Percentiles rank a stretch among this genome's conserved stretches.
Evolutionary conservation across 2,797 vertebrate species (phyloP).

Genomic region (Xenops minutus): DNA sequence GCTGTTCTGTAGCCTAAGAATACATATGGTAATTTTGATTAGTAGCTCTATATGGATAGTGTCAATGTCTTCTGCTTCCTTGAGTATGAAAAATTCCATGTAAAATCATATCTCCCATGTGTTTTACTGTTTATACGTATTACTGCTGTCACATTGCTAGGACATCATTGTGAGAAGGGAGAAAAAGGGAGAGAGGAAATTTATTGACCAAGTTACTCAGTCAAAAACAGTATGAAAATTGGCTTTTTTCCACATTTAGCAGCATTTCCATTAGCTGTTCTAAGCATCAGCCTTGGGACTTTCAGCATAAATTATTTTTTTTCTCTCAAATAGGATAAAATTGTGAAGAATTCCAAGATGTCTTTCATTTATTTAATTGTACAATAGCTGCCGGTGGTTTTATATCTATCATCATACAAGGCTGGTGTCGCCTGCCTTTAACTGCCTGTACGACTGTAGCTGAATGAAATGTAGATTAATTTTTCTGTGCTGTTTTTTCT

Average conservation of each 20-base stretch:
- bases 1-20: conserved; percentile 23
- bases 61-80: conserved; percentile 60
- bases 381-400: not conserved
- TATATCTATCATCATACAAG: not conserved
- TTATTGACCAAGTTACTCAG: conserved; percentile 27
- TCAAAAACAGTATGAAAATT: conserved; percentile 1
- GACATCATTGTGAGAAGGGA: not conserved
- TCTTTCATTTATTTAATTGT: conserved; percentile 38
- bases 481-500: not conserved
- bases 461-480: not conserved
- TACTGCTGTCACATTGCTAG: conserved; percentile 4
- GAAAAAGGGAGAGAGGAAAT: conserved; percentile 3
- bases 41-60: conserved; percentile 1
- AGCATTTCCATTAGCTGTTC: not conserved
- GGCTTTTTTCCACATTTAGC: not conserved
- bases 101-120: not conserved
- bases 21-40: conserved; percentile 20
- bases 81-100: conserved; percentile 47
- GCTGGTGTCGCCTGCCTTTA: not conserved
- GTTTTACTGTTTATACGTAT: not conserved
- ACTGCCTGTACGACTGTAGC: not conserved
- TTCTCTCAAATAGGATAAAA: not conserved
- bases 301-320: not conserved
- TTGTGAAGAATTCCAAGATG: not conserved
- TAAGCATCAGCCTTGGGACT: not conserved